Conservation (phyloP, 2,113 vertebrate genomes). For the Varanus komodoensis region DNA sequence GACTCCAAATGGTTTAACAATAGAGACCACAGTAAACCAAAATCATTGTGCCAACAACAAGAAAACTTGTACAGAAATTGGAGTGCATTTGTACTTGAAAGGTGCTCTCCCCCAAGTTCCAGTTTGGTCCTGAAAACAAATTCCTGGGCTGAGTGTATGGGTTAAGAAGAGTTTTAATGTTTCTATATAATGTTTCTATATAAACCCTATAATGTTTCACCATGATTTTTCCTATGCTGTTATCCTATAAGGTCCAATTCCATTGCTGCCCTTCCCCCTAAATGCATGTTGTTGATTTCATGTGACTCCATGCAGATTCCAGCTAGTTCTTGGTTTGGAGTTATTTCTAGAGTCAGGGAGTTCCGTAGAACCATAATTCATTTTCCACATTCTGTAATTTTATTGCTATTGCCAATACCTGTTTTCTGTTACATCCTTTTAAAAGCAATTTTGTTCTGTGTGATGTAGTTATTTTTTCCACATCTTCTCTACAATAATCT, state of each 20-base stretch:
- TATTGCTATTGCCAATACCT: not conserved
- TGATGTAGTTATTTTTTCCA: not conserved
- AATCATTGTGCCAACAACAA: not conserved
- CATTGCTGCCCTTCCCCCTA: too few species aligned
- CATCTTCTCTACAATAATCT: not conserved
- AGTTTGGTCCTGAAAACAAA: not conserved
- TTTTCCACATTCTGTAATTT: not conserved
- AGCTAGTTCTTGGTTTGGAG: not conserved
- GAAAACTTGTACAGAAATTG: not conserved
- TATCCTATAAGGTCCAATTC: too few species aligned
- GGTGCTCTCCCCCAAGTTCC: not conserved
- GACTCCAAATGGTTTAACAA: not conserved
- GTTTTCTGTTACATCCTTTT: not conserved
- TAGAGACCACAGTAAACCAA: not conserved
- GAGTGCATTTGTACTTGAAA: not conserved
- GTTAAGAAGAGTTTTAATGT: not conserved
- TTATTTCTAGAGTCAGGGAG: not conserved
- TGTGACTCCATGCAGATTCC: not conserved
- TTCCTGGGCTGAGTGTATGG: not conserved
- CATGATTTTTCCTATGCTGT: not conserved
- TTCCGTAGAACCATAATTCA: not conserved
- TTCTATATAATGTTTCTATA: too few species aligned
- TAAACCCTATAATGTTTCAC: not conserved
- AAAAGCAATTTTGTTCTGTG: not conserved
- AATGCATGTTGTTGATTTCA: too few species aligned